phyloP scores from a whole-genome alignment of 1,140 invertebrate species.

The Cheumatopsyche charites region DNA sequence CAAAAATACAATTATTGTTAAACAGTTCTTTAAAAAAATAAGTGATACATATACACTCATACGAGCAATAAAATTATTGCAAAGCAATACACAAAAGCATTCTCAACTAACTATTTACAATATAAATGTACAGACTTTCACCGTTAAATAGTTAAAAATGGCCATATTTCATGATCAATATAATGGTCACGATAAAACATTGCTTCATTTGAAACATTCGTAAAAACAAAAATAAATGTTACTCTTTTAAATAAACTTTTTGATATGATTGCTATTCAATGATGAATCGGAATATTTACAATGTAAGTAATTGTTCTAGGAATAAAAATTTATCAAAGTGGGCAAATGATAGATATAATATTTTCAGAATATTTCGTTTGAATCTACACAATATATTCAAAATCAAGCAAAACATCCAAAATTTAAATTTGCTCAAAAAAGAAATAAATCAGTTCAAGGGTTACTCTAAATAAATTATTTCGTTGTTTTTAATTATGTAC shows the following conservation, averaged over 20 bases:
- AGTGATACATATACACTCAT: neutral
- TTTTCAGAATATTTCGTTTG: neutral
- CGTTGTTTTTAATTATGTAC: neutral
- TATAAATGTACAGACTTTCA: constrained; percentile 44
- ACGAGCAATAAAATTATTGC: constrained; percentile 18
- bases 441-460: neutral
- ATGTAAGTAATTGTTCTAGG: neutral
- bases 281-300: neutral
- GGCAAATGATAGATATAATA: neutral
- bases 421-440: neutral
- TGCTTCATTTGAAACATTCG: too few relatives aligned
- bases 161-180: constrained; percentile 32
- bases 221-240: too few relatives aligned
- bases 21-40: neutral
- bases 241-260: too few relatives aligned
- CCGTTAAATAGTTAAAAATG: constrained; percentile 44
- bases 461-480: constrained; percentile 4
- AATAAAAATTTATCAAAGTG: too few relatives aligned
- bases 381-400: too few relatives aligned
- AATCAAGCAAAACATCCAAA: too few relatives aligned
- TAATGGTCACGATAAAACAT: too few relatives aligned
- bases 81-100: constrained; percentile 41
- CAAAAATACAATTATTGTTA: neutral
- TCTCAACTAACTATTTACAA: constrained; percentile 24
- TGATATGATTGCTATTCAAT: too few relatives aligned